phyloP scores from a whole-genome alignment of 64 coral and sea anemone genomes.

The Exaiptasia diaphana region DNA sequence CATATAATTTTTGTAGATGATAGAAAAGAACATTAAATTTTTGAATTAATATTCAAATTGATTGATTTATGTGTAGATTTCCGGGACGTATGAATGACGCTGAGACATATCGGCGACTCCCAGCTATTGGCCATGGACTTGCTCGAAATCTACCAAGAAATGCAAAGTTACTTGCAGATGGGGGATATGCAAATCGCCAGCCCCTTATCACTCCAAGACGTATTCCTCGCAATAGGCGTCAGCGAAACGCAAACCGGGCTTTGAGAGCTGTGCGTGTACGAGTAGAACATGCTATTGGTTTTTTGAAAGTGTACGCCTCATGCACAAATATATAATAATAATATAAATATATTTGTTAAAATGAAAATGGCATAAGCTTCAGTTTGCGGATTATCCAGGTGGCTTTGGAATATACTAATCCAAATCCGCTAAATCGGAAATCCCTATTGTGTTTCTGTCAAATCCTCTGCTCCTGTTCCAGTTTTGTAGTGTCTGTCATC shows the following conservation, averaged over 20 bases:
- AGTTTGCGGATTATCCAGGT: not conserved
- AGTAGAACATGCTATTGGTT: conserved; percentile 7
- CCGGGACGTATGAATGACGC: not conserved
- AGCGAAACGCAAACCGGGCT: conserved; percentile 9
- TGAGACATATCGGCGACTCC: not conserved
- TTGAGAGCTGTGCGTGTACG: not conserved
- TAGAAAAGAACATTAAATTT: not conserved
- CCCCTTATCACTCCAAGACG: conserved; percentile 4
- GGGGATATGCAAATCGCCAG: not conserved
- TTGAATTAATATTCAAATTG: not conserved
- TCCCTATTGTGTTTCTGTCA: not conserved
- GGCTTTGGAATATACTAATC: not conserved
- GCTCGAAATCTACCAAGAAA: not conserved
- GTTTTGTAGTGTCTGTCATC: not conserved
- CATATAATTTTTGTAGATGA: not conserved
- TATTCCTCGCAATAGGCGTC: not conserved
- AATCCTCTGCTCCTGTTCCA: too few species aligned
- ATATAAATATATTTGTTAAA: not conserved
- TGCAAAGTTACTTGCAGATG: conserved; percentile 1
- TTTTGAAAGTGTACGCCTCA: not conserved
- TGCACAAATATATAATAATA: not conserved
- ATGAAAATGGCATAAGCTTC: not conserved
- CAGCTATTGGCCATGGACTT: not conserved
- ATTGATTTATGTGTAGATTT: not conserved
- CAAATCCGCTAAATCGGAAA: not conserved